These are phyloP conservation scores for Chloebia gouldiae DNA, from an alignment of 2,113 vertebrate species.

Conservation along the genomic window DNA sequence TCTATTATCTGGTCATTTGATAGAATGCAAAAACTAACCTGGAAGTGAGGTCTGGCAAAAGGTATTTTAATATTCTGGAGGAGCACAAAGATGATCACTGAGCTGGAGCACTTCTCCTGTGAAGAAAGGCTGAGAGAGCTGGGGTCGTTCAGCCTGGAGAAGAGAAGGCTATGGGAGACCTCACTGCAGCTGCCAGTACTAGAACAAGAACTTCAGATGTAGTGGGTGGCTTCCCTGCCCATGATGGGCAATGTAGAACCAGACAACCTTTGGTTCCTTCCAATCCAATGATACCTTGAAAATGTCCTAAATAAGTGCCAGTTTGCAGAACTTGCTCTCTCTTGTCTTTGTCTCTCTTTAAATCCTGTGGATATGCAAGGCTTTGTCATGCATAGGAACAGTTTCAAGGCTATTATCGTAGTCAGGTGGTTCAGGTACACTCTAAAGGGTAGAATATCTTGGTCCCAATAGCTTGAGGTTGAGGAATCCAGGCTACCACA, in stretches of 20 bases:
- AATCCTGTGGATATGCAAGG: background rate
- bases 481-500: background rate
- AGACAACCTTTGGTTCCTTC: background rate
- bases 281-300: background rate
- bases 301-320: background rate
- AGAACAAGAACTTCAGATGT: background rate
- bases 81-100: background rate
- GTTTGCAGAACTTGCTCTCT: background rate
- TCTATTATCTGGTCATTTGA: background rate
- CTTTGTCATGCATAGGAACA: background rate
- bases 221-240: background rate
- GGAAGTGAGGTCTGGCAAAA: background rate
- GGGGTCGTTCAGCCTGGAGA: background rate
- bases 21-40: background rate
- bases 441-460: background rate
- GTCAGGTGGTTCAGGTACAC: background rate
- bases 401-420: rapidly evolving
- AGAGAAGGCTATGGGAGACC: background rate
- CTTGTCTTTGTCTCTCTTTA: background rate
- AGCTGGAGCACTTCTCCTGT: background rate
- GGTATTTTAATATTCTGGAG: background rate
- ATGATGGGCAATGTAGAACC: background rate
- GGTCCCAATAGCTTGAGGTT: background rate
- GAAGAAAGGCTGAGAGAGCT: background rate
- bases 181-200: background rate